Base-by-base conservation (phyloP, 2,888 invertebrate genomes). In the Leptopterna dolabrata region DNA sequence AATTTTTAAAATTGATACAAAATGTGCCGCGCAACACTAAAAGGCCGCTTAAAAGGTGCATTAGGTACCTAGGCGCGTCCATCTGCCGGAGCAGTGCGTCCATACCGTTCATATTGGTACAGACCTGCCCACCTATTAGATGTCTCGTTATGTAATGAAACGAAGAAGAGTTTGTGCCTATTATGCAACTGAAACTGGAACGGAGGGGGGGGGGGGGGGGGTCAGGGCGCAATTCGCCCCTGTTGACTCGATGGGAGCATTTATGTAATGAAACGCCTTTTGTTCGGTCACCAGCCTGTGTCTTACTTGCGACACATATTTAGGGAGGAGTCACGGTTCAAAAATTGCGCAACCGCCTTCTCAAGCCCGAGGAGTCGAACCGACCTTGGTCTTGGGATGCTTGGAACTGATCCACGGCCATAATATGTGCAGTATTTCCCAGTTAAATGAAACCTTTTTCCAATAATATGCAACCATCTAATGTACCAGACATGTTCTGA, bases 211-310 rank as follows among this genome's bases (percentile, higher is more conserved):
- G 13, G 45, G 45, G 78, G 43, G 78, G 19, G 45, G 45, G 73
- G 73, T 73, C 73, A 73, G 73, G 14, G 73, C 63, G 63, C 73
- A 73, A 36, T 73, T 73, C 36, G 73, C 36, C 73, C 73, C 73
- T 78, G 78, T 78, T 78, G 78, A 78, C 78, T 78, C 43, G 19
- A 78, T 19, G n/a, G 73, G 73, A 7, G 78, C 78, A 78, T 78
- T 78, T 78, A 78, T 78, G 78, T 78, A 78, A 78, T 78, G 78
- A 41, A 78, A 78, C 41, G 78, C 45, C 78, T 78, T 78, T 78
- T 78, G 78, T 78, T 78, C 78, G 78, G 78, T 78, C 78, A 78
- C 78, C 78, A 13, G 63, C 24, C 63, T 63, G 63, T 63, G 63
- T 63, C 24, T 63, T 63, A 63, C 63, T 63, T 63, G 63, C 63